Evolutionary conservation across 2,888 invertebrate genomes (phyloP).

Genomic region (Nomada ruficornis): DNA sequence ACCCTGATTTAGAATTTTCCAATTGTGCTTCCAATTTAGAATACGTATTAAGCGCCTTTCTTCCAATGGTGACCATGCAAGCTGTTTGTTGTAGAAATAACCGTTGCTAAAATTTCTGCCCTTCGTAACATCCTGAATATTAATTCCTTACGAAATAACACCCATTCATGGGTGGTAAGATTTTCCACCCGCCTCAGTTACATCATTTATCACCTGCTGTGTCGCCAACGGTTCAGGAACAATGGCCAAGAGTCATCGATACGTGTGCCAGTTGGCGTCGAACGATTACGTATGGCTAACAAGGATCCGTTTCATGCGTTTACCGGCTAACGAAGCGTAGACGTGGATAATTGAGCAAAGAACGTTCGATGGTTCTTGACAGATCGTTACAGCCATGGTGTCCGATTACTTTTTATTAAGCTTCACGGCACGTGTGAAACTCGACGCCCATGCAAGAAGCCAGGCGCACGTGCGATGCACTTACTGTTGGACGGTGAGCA

Average conservation of each 20-base stretch:
- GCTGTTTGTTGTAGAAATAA: too few relatives aligned
- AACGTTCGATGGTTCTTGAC: slow-evolving; percentile 31
- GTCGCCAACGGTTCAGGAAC: too few relatives aligned
- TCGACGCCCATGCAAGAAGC: slow-evolving; percentile 57
- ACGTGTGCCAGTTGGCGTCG: slow-evolving; percentile 55
- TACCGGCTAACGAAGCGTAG: slow-evolving; percentile 62
- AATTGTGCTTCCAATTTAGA: too few relatives aligned
- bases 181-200: too few relatives aligned
- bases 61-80: too few relatives aligned
- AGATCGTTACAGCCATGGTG: slow-evolving; percentile 60
- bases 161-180: too few relatives aligned
- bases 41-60: too few relatives aligned
- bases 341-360: slow-evolving; percentile 62
- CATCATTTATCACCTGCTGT: too few relatives aligned
- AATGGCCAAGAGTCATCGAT: slow-evolving; percentile 35
- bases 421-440: slow-evolving; percentile 73
- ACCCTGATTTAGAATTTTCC: neutral
- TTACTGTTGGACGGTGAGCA: slow-evolving; percentile 13
- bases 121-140: neutral
- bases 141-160: neutral
- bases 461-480: slow-evolving; percentile 36
- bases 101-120: too few relatives aligned
- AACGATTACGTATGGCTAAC: slow-evolving; percentile 48
- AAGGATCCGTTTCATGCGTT: slow-evolving; percentile 43
- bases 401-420: slow-evolving; percentile 72